Conservation (phyloP, 2,113 vertebrate genomes). For the Colossoma macropomum region DNA sequence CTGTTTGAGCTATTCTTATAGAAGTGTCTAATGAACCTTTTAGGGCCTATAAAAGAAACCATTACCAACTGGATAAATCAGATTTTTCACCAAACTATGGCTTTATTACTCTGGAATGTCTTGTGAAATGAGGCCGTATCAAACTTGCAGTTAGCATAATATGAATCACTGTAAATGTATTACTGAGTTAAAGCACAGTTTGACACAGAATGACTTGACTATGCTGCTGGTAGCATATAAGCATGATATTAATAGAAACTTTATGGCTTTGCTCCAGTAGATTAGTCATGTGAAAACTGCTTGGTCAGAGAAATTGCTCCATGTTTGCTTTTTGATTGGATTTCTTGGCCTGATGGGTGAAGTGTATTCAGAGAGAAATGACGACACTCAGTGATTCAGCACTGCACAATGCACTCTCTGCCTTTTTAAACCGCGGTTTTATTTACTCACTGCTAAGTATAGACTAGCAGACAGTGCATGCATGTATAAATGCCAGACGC, state of each 20-base stretch:
- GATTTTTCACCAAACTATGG: background rate
- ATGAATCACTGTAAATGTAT: background rate
- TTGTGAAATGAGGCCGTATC: background rate
- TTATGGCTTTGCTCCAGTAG: background rate
- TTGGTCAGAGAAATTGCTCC: background rate
- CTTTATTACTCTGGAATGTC: background rate
- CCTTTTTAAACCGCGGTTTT: background rate
- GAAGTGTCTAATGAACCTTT: too few species aligned
- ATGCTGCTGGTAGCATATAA: background rate
- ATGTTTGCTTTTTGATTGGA: background rate
- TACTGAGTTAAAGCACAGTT: background rate
- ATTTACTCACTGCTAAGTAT: background rate
- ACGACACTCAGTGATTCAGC: background rate
- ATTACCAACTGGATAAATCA: too few species aligned
- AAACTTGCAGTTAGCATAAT: background rate
- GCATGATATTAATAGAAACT: background rate
- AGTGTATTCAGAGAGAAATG: background rate
- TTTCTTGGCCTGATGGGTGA: background rate
- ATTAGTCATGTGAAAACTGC: background rate
- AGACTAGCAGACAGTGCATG: background rate
- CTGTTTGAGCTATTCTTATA: too few species aligned
- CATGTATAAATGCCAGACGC: background rate
- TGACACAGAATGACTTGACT: background rate
- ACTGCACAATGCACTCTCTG: background rate
- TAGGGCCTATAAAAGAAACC: too few species aligned